These are phyloP conservation scores for Octodonta nipae DNA, from an alignment of 2,888 invertebrate species.

Conservation along the genomic window DNA sequence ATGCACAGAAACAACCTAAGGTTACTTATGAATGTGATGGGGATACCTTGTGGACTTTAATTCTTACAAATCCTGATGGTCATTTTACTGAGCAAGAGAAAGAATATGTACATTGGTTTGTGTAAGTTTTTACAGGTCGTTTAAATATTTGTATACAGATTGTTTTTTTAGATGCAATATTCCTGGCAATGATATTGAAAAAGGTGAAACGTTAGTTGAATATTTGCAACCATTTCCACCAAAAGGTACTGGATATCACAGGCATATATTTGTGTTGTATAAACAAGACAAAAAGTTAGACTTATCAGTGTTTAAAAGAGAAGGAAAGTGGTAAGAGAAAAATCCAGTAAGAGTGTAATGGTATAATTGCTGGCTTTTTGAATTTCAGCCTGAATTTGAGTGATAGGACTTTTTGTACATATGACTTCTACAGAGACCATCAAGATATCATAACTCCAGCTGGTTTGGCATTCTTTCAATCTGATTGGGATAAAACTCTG, in stretches of 20 bases:
- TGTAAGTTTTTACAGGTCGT: constrained; percentile 42
- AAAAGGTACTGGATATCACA: constrained; percentile 82
- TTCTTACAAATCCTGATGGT: constrained; percentile 84
- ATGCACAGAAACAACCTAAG: constrained; percentile 51
- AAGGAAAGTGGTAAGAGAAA: constrained; percentile 17
- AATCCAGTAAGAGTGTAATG: constrained; percentile 3
- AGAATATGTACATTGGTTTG: constrained; percentile 81
- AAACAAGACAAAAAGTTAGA: constrained; percentile 68
- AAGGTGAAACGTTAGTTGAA: constrained; percentile 67
- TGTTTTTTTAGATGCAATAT: constrained; percentile 77
- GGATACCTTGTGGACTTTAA: constrained; percentile 64
- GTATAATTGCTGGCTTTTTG: constrained; percentile 6
- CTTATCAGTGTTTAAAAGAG: constrained; percentile 39
- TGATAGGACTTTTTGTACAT: constrained; percentile 70
- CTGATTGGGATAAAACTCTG: constrained; percentile 77
- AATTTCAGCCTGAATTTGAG: constrained; percentile 39
- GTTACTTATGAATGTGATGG: constrained; percentile 42
- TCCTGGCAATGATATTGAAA: constrained; percentile 59
- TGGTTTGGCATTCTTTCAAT: constrained; percentile 84
- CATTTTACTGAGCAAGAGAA: constrained; percentile 54
- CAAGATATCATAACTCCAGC: constrained; percentile 81
- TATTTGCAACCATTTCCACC: constrained; percentile 88
- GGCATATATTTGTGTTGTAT: constrained; percentile 83
- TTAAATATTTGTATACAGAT: too few species aligned
- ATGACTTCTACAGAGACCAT: constrained; percentile 70